Evolutionary conservation across 2,888 invertebrate species (phyloP).

Genomic region (Adineta ricciae): DNA sequence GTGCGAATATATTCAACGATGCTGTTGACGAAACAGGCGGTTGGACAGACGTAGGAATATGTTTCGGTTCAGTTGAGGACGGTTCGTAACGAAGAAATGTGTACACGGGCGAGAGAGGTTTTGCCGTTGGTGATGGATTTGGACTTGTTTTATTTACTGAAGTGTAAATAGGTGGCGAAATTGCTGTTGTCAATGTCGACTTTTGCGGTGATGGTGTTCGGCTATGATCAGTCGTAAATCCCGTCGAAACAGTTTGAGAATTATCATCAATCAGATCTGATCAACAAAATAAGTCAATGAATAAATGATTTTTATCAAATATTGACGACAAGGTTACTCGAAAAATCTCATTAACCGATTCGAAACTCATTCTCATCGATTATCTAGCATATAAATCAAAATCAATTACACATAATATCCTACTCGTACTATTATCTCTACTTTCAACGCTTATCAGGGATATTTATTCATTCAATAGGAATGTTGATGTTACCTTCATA

Average conservation of each 20-base stretch:
- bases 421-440: background rate
- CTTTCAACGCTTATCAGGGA: background rate
- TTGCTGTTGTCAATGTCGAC: background rate
- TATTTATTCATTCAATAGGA: background rate
- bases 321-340: background rate
- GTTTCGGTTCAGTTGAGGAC: background rate
- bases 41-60: too few species aligned
- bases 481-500: background rate
- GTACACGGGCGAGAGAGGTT: background rate
- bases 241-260: background rate
- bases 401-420: background rate
- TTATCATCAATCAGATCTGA: background rate
- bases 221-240: background rate
- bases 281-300: background rate
- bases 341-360: background rate
- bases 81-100: background rate
- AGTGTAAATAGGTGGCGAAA: background rate
- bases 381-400: background rate
- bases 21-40: background rate
- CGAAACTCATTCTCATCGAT: background rate
- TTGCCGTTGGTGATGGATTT: background rate
- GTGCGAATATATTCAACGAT: background rate
- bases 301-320: background rate
- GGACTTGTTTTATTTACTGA: background rate
- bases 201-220: slow-evolving; percentile 7